Percentiles rank a stretch among this genome's conserved stretches.
Evolutionary conservation across 1,140 invertebrate genomes (phyloP).

Genomic region (Pachyrhynchus sulphureomaculatus): DNA sequence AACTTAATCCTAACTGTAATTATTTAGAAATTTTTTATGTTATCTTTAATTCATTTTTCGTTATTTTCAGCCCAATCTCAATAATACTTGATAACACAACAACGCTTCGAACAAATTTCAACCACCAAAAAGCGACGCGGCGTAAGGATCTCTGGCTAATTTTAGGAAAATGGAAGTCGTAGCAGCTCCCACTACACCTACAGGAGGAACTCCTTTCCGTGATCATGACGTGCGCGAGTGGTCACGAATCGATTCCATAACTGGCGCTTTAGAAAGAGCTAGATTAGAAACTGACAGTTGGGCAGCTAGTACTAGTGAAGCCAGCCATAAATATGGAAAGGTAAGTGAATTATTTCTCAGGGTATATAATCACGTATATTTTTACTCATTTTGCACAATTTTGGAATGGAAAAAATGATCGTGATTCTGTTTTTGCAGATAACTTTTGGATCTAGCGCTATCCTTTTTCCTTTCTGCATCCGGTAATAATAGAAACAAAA

Average conservation of each 20-base stretch:
- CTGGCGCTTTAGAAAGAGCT: constrained; percentile 57
- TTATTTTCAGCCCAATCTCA: constrained; percentile 43
- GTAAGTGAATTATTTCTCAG: no score
- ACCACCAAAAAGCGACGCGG: constrained; percentile 9
- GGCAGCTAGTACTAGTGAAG: constrained; percentile 53
- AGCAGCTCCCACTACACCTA: constrained; percentile 49
- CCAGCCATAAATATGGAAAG: constrained; percentile 58
- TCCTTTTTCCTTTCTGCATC: no score
- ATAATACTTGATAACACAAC: constrained; percentile 40
- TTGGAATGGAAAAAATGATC: no score
- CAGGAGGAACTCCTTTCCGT: constrained; percentile 51
- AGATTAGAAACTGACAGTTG: constrained; percentile 58
- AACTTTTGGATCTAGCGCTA: no score
- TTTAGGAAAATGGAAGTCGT: constrained; percentile 55
- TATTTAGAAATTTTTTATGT: no score
- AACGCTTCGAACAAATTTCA: constrained; percentile 9
- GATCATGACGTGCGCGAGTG: constrained; percentile 58
- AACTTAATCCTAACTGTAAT: no score
- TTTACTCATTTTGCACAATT: no score
- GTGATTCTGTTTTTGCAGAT: no score
- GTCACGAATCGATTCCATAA: constrained; percentile 56
- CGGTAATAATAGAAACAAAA: no score
- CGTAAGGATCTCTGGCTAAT: not conserved
- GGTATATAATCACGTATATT: no score
- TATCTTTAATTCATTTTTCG: no score